phyloP scores from a whole-genome alignment of 2,797 vertebrate species.

The Triplophysa bombifrons region DNA sequence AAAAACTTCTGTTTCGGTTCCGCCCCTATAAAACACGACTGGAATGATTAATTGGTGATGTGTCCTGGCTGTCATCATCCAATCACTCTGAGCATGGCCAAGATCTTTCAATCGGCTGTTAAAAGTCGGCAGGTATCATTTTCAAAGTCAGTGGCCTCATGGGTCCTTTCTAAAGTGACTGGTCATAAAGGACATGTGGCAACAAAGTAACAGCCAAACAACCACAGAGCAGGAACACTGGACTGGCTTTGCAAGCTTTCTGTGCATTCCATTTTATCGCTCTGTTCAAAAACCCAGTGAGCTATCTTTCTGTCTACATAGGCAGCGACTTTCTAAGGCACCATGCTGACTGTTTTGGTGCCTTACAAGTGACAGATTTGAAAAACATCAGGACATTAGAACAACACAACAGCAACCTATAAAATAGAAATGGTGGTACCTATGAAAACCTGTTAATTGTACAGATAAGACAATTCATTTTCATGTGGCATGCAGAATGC shows the following conservation, averaged over 20 bases:
- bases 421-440: too few species aligned
- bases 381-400: too few species aligned
- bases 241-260: conserved; percentile 9
- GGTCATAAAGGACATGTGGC: conserved; percentile 21
- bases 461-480: too few species aligned
- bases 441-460: too few species aligned
- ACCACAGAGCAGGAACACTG: not conserved
- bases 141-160: conserved; percentile 27
- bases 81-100: conserved; percentile 31
- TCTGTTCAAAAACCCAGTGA: too few species aligned
- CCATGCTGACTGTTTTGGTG: too few species aligned
- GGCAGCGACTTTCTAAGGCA: too few species aligned
- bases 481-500: too few species aligned
- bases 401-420: too few species aligned
- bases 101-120: conserved; percentile 27
- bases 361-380: too few species aligned
- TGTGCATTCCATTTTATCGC: not conserved
- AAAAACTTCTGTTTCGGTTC: conserved; percentile 48
- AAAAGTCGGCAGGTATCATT: conserved; percentile 36
- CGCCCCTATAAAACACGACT: conserved; percentile 57
- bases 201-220: conserved; percentile 16
- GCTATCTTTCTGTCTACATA: too few species aligned
- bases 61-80: conserved; percentile 42
- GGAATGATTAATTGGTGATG: conserved; percentile 55
- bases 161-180: not conserved